Percentiles rank a stretch among this genome's conserved stretches.
These are phyloP conservation scores for Megalopta genalis DNA, from an alignment of 1,140 invertebrate genomes.

Conservation along the genomic window DNA sequence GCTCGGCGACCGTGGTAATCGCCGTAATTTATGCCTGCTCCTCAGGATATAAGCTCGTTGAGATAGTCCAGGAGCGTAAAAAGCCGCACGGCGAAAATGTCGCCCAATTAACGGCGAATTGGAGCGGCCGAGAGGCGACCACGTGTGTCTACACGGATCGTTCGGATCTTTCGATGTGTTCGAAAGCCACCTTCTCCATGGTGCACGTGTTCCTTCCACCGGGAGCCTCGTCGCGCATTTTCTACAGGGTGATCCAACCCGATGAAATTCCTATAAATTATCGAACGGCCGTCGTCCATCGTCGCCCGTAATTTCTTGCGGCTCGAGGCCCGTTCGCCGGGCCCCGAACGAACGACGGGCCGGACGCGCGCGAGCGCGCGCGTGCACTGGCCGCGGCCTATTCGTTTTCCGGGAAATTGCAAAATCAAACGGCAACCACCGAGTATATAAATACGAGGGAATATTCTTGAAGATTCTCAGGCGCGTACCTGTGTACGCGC, in stretches of 20 bases:
- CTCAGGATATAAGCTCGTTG: constrained; percentile 62
- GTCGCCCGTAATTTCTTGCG: neutral
- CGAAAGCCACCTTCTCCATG: neutral
- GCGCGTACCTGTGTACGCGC: neutral
- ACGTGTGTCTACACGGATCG: constrained; percentile 26
- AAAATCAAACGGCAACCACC: constrained; percentile 21
- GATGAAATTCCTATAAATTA: too few species aligned
- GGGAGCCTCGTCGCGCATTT: neutral
- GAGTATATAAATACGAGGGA: constrained; percentile 26
- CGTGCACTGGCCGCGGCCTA: too few species aligned
- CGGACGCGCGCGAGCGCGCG: too few species aligned
- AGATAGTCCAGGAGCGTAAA: constrained; percentile 75
- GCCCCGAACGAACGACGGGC: too few species aligned
- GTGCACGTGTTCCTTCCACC: neutral
- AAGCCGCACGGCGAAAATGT: constrained; percentile 75
- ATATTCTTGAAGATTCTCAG: constrained; percentile 23
- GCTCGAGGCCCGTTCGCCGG: neutral
- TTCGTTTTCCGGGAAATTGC: neutral
- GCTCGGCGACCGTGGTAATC: constrained; percentile 69
- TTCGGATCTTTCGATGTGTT: constrained; percentile 17
- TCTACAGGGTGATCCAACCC: constrained; percentile 24
- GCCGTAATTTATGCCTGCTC: constrained; percentile 74
- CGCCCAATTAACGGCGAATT: constrained; percentile 79
- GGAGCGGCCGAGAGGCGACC: constrained; percentile 69
- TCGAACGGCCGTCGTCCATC: neutral